A percentile compares a stretch with the other conserved stretches of the same genome.
These are phyloP conservation scores for Aplysia californica DNA, from an alignment of 1,140 invertebrate genomes.

Conservation along the genomic window DNA sequence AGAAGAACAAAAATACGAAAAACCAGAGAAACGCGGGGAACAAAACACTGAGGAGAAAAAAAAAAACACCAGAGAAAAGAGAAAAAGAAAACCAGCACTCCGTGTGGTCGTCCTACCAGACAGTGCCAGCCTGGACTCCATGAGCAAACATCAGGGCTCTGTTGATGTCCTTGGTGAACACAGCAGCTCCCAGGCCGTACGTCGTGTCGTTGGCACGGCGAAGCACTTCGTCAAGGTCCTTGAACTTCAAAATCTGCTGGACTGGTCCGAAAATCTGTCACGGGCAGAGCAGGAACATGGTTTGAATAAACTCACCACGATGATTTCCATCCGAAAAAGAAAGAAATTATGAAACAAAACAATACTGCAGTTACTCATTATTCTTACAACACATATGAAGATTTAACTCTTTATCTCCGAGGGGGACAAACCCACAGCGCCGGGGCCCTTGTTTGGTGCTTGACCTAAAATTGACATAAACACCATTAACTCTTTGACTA, in stretches of 20 bases:
- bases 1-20: too few relatives aligned
- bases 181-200: slow-evolving; percentile 89
- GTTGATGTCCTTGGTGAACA: slow-evolving; percentile 89
- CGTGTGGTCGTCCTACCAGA: too few relatives aligned
- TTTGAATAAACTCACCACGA: neutral
- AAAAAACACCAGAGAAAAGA: too few relatives aligned
- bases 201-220: slow-evolving; percentile 87
- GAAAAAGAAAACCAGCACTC: too few relatives aligned
- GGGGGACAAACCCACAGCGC: too few relatives aligned
- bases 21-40: too few relatives aligned
- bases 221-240: slow-evolving; percentile 88
- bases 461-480: neutral
- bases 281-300: too few relatives aligned
- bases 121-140: slow-evolving; percentile 83
- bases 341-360: too few relatives aligned
- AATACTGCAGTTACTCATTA: neutral
- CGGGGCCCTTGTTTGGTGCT: neutral
- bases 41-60: too few relatives aligned
- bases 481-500: too few relatives aligned
- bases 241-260: slow-evolving; percentile 89
- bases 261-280: slow-evolving; percentile 96
- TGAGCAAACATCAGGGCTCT: slow-evolving; percentile 68
- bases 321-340: neutral
- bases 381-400: too few relatives aligned
- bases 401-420: neutral